These are phyloP conservation scores for Cephus rjabovi DNA, from an alignment of 2,888 invertebrate species.

Conservation along the genomic window DNA sequence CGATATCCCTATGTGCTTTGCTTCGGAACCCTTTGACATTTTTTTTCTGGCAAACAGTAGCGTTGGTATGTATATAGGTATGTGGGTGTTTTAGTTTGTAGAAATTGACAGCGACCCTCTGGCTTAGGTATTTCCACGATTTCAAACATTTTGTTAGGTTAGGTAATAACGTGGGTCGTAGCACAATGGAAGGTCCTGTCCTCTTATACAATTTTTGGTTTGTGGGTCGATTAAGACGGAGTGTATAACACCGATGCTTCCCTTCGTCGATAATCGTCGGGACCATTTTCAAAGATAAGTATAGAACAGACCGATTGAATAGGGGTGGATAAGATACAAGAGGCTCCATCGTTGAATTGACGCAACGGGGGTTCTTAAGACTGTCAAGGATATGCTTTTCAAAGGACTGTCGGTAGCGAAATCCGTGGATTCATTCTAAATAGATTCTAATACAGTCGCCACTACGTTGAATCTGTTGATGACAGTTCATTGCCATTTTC, in stretches of 20 bases:
- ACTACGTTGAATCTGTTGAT: not conserved
- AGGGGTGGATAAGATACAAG: not conserved
- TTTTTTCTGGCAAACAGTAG: not conserved
- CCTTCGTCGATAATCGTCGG: not conserved
- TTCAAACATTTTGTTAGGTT: not conserved
- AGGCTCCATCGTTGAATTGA: not conserved
- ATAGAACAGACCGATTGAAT: not conserved
- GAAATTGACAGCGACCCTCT: not conserved
- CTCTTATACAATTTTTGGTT: not conserved
- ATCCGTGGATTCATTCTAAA: not conserved
- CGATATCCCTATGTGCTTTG: not conserved
- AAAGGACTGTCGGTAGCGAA: not conserved
- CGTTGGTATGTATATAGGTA: not conserved
- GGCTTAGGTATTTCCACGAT: not conserved
- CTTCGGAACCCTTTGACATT: not conserved
- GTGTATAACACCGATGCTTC: not conserved
- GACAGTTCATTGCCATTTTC: constrained; percentile 1
- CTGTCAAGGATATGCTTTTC: not conserved
- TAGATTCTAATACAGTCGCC: not conserved
- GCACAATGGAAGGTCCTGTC: not conserved
- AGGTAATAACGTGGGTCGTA: not conserved
- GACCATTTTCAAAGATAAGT: not conserved
- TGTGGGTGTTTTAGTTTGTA: not conserved
- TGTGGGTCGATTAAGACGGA: not conserved
- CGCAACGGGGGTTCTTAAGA: not conserved